These are phyloP conservation scores for Coregonus sp. DNA, from an alignment of 2,797 vertebrate genomes.

Conservation along the genomic window DNA sequence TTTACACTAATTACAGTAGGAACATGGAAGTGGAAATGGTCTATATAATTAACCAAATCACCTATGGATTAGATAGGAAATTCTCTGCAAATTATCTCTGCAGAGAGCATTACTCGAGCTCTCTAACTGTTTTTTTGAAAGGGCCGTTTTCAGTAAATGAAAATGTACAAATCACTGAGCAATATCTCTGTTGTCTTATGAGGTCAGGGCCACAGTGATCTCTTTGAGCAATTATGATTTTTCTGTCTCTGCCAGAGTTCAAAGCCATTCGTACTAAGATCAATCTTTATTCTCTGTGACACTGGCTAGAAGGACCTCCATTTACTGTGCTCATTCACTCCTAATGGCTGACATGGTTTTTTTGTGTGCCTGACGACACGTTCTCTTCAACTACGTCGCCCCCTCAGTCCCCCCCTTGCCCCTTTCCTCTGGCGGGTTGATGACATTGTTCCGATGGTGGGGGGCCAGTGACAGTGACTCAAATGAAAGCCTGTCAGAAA, in stretches of 20 bases:
- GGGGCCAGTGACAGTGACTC: conserved; percentile 60
- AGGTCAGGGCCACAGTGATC: conserved; percentile 21
- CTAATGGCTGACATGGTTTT: conserved; percentile 30
- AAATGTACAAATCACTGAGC: conserved; percentile 61
- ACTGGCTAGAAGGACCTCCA: conserved; percentile 29
- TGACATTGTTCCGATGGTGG: conserved; percentile 57
- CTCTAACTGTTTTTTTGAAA: conserved; percentile 30
- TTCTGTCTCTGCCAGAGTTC: conserved; percentile 45
- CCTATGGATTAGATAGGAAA: conserved; percentile 3
- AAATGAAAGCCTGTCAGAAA: conserved; percentile 52
- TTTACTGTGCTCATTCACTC: conserved; percentile 56
- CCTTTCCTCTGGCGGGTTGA: conserved; percentile 45
- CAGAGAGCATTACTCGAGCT: conserved; percentile 33
- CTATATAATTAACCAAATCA: conserved; percentile 31
- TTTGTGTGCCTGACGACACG: conserved; percentile 31
- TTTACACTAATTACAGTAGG: conserved; percentile 44
- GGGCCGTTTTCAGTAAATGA: conserved; percentile 52
- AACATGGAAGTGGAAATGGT: conserved; percentile 23
- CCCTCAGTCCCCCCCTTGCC: conserved; percentile 31
- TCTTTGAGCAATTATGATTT: conserved; percentile 25
- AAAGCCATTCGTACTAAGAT: conserved; percentile 58
- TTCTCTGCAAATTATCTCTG: conserved; percentile 13
- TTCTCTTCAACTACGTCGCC: conserved; percentile 48
- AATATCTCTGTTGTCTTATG: conserved; percentile 52
- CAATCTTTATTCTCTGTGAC: conserved; percentile 52